Base-by-base conservation (phyloP, 2,797 vertebrate genomes). In the Chaetodon trifasciatus region DNA sequence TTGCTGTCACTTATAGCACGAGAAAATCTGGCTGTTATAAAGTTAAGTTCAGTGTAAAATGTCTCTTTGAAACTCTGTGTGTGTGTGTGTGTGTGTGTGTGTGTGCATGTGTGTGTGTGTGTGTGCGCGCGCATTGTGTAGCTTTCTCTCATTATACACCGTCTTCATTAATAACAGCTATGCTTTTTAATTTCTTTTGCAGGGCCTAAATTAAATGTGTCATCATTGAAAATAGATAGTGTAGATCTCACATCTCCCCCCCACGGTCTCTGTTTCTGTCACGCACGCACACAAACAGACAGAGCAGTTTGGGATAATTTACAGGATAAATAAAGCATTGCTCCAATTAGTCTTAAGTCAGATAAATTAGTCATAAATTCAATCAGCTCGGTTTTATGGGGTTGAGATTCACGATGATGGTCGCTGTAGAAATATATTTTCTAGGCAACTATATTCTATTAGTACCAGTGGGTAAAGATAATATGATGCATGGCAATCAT, bases 321-420 rank as follows among this genome's bases (percentile, higher is more conserved):
- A 94, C 87, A 84, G 89, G 89, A 94, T 94, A 93, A 94, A 94
- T 95, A 94, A 95, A 92, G 88, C 91, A 89, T 91, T 90, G 85
- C 92, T 94, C 90, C 92, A 95, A 96, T 95, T 95, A 95, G 93
- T 95, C 89, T 93, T 93, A 93, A 94, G 93, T 94, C 92, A 95
- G 94, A 95, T 95, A 94, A 95, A 95, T 95, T 93, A 93, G 91
- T 93, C 90, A 95, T 95, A 94, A 93, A 94, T 95, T 94, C 67
- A 91, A 93, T 93, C 92, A 92, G 84, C 83, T 82, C 16, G 49
- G 85, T 92, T 94, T 94, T 95, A 95, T 92, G 77, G 80, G 85
- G 90, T 84, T 74, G 76, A 94, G 93, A 94, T 94, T 95, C 89
- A 94, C 92, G 89, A 81, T 93, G 89, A 84, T 88, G 79, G 86